phyloP scores from a whole-genome alignment of 2,888 invertebrate species.

The Rhagonycha fulva region DNA sequence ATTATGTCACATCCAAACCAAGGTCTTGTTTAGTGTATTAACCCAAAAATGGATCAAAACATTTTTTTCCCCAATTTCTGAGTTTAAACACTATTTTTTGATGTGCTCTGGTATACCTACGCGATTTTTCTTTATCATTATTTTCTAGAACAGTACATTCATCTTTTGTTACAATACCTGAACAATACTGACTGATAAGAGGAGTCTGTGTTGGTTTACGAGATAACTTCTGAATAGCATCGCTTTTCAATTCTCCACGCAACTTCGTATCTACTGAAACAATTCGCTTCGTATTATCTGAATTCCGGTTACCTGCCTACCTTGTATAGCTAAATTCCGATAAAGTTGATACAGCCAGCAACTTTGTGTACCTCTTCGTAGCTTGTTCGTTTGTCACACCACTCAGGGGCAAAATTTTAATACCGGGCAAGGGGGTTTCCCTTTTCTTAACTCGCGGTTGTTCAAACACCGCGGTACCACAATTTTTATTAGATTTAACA shows the following conservation, averaged over 20 bases:
- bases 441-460: background rate
- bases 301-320: slow-evolving; percentile 10
- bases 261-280: background rate
- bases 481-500: background rate
- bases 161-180: background rate
- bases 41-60: background rate
- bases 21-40: background rate
- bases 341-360: slow-evolving; percentile 11
- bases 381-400: slow-evolving; percentile 1
- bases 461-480: background rate
- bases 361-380: slow-evolving; percentile 13
- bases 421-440: slow-evolving; percentile 2
- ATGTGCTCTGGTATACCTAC: background rate
- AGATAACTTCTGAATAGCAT: background rate
- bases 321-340: slow-evolving; percentile 14
- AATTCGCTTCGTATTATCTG: background rate
- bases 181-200: background rate
- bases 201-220: background rate
- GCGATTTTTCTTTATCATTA: background rate
- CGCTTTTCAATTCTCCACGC: background rate
- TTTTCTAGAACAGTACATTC: background rate
- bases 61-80: too few relatives aligned
- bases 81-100: background rate
- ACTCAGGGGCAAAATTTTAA: slow-evolving; percentile 13
- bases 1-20: background rate